Conservation (phyloP, 35 echinoderm and acorn worm genomes). For the Anneissia japonica region DNA sequence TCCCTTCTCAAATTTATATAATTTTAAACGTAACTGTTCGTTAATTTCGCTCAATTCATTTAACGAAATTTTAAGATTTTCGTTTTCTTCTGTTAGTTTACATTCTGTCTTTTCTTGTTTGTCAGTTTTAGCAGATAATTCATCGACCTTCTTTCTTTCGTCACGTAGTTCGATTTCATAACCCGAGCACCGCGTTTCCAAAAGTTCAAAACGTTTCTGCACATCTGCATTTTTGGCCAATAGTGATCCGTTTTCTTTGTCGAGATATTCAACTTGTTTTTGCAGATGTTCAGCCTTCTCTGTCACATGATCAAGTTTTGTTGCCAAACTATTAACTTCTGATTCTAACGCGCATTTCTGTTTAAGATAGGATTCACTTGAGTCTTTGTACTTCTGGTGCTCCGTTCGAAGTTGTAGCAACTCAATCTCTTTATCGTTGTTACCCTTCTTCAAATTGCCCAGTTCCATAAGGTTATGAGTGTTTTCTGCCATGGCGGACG, state of each 20-base stretch:
- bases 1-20: constrained; percentile 46
- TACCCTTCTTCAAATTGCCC: not conserved
- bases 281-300: not conserved
- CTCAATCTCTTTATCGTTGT: not conserved
- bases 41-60: constrained; percentile 43
- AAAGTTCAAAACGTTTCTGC: constrained; percentile 23
- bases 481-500: not conserved
- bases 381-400: not conserved
- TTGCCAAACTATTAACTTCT: not conserved
- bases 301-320: not conserved
- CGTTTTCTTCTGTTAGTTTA: constrained; percentile 37
- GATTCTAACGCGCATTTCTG: not conserved
- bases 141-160: constrained; percentile 15
- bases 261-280: not conserved
- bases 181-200: constrained; percentile 23
- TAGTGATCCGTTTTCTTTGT: constrained; percentile 23
- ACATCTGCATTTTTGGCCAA: constrained; percentile 29
- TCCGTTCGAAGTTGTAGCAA: not conserved
- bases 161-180: constrained; percentile 17
- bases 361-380: not conserved
- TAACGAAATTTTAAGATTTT: constrained; percentile 36
- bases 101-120: constrained; percentile 15
- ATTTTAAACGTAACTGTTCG: constrained; percentile 27
- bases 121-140: not conserved
- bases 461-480: not conserved